Evolutionary conservation across 1,140 invertebrate genomes (phyloP), one percentile per base, ranked within the genome.

Genomic region (Stegodyphus dumicola): DNA sequence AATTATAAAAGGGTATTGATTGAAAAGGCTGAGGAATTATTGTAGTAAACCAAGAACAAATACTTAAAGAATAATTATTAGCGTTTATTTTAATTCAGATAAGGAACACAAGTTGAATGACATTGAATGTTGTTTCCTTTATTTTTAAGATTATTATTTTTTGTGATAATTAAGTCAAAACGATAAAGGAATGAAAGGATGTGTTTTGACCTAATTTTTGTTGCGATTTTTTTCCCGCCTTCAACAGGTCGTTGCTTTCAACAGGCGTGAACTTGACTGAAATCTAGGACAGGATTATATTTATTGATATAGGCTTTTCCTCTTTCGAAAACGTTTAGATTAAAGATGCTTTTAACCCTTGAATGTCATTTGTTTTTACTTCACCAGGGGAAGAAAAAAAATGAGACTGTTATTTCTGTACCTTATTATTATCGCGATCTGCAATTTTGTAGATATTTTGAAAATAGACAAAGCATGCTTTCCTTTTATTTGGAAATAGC

Each of bases 201-300:
- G 79, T 56, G 48, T 67, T 18, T 60, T 74, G 79, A 81, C 79
- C 79, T 74, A 81, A 81, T 81, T 81, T 81, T 74, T 15, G 54
- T 17, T 66, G 17, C 54, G 70, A 70, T 56, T 18, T 48, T 60
- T 51, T 74, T 17, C 17, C 70, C 3, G 6, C 51, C 71, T 80
- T 53, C 77, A 49, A 80, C 79, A 81, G 79, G 79, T 81, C 70
- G 49, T 65, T 74, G 70, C 7, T 70, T 49, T 74, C 54, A 69
- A 65, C 56, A 52, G 70, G 79, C 79, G 70, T 74, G 79, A 81
- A 81, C 79, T 81, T 81, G 70, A 74, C 54, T 74, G 9, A 65
- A 81, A 80, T 18, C 53, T 80, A 53, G 77, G 54, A 71, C 77
- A 53, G 15, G 77, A 80, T 80, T 54, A 80, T 66, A 56, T 71